Evolutionary conservation across 2,113 vertebrate genomes (phyloP), one percentile per base, ranked within the genome.

Genomic region (Barbus barbus): DNA sequence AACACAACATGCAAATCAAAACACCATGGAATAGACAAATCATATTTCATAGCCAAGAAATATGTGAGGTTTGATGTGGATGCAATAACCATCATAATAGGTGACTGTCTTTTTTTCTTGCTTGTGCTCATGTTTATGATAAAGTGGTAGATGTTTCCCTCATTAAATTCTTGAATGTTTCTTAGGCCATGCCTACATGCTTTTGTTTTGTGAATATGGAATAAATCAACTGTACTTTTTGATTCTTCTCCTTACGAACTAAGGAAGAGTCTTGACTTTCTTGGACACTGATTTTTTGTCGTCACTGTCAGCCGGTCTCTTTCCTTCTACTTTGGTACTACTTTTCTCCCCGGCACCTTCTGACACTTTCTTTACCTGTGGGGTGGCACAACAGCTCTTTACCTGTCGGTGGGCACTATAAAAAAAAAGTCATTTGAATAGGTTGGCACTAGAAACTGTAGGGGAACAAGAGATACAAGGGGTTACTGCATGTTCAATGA

Each of bases 191-290:
- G 48, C 63, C 31, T 67, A 65, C 85, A 86, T 88, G 87, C 84
- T 61, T 28, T 67, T 3, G 24, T 82, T 71, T 85, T 81, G 33
- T 63, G 28, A 58, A 56, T 36, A 63, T 24, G 79, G 38, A 83
- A 44, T 46, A 91, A 90, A 88, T 36, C 51, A 86, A 93, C 93
- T 90, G 91, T 94, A 94, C 93, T 93, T 94, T 90, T 78, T 71
- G 46, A 31, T 73, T 78, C 87, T 90, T 82, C 79, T 92, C 90
- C 79, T 88, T 89, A 83, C 79, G 90, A 82, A 69, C 86, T 94
- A 93, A 41, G 82, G 85, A 85, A 83, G 79, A 65, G 81, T 83
- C 53, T 94, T 95, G 89, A 73, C 76, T 92, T 92, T 95, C 94
- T 95, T 95, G 93, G 91, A 81, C 86, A 84, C 85, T 1, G 89